These are phyloP conservation scores for Ophion costatus DNA, from an alignment of 2,888 invertebrate species.

Conservation along the genomic window DNA sequence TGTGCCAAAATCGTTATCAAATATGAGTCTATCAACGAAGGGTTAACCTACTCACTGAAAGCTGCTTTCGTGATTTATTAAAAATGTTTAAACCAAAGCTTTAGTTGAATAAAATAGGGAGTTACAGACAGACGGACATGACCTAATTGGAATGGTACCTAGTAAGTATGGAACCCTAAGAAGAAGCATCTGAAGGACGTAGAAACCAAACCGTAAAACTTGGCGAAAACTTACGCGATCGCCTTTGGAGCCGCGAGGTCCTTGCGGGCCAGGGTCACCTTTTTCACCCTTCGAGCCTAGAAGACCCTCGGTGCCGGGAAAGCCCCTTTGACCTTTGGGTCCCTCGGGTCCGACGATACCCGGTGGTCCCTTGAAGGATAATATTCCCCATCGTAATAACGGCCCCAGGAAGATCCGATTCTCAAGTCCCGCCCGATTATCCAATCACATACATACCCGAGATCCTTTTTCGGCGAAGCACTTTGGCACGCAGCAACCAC, in stretches of 20 bases:
- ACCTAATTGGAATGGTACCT: too few relatives aligned
- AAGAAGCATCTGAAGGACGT: not conserved
- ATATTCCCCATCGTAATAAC: not conserved
- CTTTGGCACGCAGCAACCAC: slow-evolving; percentile 91
- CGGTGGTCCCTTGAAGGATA: slow-evolving; percentile 87
- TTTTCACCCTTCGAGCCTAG: slow-evolving; percentile 95
- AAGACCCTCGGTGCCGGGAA: slow-evolving; percentile 93
- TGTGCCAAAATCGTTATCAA: too few relatives aligned
- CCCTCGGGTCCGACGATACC: slow-evolving; percentile 90
- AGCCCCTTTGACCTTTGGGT: slow-evolving; percentile 90
- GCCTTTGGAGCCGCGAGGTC: slow-evolving; percentile 92
- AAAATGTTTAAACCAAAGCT: too few relatives aligned
- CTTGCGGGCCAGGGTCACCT: slow-evolving; percentile 93
- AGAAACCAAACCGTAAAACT: not conserved
- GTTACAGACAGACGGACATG: not conserved
- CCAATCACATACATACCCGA: slow-evolving; percentile 85
- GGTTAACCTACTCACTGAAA: too few relatives aligned
- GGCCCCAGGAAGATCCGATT: not conserved
- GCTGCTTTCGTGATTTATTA: too few relatives aligned
- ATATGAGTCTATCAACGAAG: too few relatives aligned
- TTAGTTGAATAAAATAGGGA: too few relatives aligned
- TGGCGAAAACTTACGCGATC: slow-evolving; percentile 85
- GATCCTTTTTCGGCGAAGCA: slow-evolving; percentile 95
- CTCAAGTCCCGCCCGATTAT: not conserved
- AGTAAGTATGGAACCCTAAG: not conserved